Conservation (phyloP, 2,113 vertebrate genomes). For the Otocyon megalotis region DNA sequence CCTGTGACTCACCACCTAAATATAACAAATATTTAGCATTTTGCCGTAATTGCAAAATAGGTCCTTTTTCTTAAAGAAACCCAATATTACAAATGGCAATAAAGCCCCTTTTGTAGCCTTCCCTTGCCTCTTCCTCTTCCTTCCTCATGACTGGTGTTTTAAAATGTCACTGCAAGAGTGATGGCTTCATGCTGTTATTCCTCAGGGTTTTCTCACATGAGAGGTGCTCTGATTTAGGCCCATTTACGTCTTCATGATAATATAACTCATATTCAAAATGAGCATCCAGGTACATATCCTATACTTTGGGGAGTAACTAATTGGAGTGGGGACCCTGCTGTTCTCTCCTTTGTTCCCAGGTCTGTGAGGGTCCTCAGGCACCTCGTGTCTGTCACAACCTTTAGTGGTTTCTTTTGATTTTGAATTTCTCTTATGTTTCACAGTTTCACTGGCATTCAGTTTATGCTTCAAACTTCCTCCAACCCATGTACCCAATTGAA, state of each 20-base stretch:
- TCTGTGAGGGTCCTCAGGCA: neutral
- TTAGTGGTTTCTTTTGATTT: neutral
- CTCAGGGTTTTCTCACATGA: neutral
- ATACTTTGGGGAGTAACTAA: neutral
- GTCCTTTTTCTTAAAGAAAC: constrained; percentile 27
- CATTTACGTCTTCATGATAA: neutral
- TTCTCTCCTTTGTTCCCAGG: neutral
- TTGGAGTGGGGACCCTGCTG: rapidly evolving
- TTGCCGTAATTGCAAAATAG: neutral
- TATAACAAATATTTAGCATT: constrained; percentile 12
- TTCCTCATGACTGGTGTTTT: constrained; percentile 47
- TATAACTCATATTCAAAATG: neutral
- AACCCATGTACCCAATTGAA: neutral
- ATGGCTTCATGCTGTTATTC: neutral
- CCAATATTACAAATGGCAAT: neutral
- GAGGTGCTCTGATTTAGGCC: neutral
- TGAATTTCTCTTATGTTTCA: neutral
- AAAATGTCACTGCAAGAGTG: constrained; percentile 47
- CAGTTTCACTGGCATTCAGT: neutral
- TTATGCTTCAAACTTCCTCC: neutral
- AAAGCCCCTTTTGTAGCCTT: neutral
- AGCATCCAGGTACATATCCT: neutral
- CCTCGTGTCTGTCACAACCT: neutral
- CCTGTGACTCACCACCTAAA: neutral
- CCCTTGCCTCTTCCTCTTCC: neutral